phyloP scores from a whole-genome alignment of 2,113 vertebrate species.

The Brienomyrus longianalis region DNA sequence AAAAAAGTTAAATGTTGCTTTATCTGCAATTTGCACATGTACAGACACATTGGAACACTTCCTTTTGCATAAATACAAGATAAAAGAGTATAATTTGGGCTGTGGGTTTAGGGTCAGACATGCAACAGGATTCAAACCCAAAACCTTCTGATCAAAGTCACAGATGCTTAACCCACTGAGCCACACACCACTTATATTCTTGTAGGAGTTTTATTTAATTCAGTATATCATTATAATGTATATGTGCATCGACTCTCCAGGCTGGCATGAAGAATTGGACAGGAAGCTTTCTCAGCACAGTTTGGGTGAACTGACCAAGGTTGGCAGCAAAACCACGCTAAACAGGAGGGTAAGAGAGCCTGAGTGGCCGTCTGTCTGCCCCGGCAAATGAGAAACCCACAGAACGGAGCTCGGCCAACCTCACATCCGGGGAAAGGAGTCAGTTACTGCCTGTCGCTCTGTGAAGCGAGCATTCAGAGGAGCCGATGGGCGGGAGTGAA shows the following conservation, averaged over 20 bases:
- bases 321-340: slow-evolving; percentile 85
- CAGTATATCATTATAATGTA: background rate
- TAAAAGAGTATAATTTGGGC: background rate
- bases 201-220: background rate
- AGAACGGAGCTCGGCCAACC: background rate
- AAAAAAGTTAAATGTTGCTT: background rate
- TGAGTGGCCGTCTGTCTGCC: background rate
- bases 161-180: background rate
- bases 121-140: background rate
- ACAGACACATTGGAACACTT: background rate
- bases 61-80: background rate
- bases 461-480: background rate
- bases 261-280: slow-evolving; percentile 82
- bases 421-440: background rate
- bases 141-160: background rate
- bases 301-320: slow-evolving; percentile 78
- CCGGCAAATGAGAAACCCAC: background rate
- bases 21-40: background rate
- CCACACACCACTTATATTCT: background rate
- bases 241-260: slow-evolving; percentile 41
- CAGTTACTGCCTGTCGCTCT: background rate
- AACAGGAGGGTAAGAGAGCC: slow-evolving; percentile 77
- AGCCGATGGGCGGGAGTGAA: background rate
- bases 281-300: slow-evolving; percentile 90
- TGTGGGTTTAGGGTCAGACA: background rate